Evolutionary conservation across 2,888 invertebrate species (phyloP).

Genomic region (Tenthredo notha): DNA sequence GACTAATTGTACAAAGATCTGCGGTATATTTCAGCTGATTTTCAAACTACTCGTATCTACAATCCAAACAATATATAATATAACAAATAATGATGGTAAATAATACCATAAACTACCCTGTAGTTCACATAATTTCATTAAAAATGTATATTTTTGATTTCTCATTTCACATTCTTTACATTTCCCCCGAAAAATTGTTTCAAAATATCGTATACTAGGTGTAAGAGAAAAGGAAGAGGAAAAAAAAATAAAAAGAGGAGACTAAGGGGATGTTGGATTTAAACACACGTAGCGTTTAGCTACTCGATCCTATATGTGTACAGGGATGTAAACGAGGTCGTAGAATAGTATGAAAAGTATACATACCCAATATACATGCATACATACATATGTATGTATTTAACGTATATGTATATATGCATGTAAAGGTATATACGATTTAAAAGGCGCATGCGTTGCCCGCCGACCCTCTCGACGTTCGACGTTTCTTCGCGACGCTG

Average conservation of each 20-base stretch:
- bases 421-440: not conserved
- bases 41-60: not conserved
- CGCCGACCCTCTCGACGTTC: slow-evolving; percentile 51
- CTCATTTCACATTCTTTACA: not conserved
- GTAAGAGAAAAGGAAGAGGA: not conserved
- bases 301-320: not conserved
- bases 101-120: not conserved
- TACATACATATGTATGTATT: not conserved
- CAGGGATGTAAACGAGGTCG: slow-evolving; percentile 12
- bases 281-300: not conserved
- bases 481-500: slow-evolving; percentile 47
- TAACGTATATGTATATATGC: not conserved
- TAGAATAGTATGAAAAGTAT: not conserved
- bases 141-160: not conserved
- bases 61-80: not conserved
- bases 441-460: slow-evolving; percentile 46
- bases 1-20: slow-evolving; percentile 40
- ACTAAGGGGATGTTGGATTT: not conserved
- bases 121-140: not conserved
- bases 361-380: not conserved
- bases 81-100: not conserved
- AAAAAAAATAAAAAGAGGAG: not conserved
- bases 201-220: not conserved
- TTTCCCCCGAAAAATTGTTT: not conserved
- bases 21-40: not conserved